Evolutionary conservation across 1,140 invertebrate species (phyloP).

Genomic region (Frieseomelitta varia): DNA sequence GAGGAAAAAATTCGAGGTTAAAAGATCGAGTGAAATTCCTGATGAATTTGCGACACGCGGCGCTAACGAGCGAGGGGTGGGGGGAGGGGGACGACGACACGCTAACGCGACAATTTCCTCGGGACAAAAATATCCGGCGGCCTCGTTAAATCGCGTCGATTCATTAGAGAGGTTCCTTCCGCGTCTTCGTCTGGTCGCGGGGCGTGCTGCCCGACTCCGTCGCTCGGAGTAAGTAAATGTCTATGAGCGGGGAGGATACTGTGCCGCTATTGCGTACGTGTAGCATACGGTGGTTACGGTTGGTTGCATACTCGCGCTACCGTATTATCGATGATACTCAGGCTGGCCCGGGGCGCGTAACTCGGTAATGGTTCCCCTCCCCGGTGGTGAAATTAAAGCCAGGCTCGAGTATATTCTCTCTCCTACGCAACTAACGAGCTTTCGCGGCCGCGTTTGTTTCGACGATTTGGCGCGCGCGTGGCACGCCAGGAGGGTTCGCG

Average conservation of each 20-base stretch:
- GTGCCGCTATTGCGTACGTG: background rate
- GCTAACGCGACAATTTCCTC: conserved; percentile 26
- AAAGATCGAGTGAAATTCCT: background rate
- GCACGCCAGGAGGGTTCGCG: conserved; percentile 8
- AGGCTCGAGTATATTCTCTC: conserved; percentile 28
- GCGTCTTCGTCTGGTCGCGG: background rate
- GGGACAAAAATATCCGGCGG: conserved; percentile 2
- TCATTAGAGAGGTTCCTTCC: conserved; percentile 17
- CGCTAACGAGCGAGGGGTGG: background rate
- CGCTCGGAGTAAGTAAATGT: background rate
- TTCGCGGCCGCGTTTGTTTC: conserved; percentile 60
- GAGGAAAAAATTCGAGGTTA: background rate
- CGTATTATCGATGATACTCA: conserved; percentile 41
- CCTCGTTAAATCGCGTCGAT: conserved; percentile 37
- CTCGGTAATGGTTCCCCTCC: conserved; percentile 43
- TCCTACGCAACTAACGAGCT: conserved; percentile 64
- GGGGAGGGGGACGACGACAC: no score
- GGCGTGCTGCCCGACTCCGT: background rate
- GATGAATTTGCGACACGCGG: background rate
- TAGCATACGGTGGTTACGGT: background rate
- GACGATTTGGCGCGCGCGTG: conserved; percentile 53
- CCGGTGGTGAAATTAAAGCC: conserved; percentile 61
- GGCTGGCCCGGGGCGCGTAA: conserved; percentile 29
- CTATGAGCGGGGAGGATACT: background rate
- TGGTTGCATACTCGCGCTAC: background rate